Base-by-base conservation (phyloP, 1,140 invertebrate species). In the Lepidurus arcticus region DNA sequence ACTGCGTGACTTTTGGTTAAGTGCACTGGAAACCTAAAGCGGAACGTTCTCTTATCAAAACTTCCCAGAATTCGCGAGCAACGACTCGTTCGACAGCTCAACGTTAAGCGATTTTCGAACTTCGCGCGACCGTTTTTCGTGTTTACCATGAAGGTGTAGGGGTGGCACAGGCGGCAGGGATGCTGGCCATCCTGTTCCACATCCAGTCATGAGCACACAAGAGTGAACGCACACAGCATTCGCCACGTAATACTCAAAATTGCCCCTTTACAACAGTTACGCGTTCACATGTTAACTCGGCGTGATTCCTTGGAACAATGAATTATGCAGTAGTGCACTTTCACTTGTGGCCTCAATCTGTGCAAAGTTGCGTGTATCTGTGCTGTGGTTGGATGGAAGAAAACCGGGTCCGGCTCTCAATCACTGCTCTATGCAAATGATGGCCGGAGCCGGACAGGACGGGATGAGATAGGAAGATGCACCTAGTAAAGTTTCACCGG, bases 71-170 rank as follows among this genome's bases (percentile, higher is more conserved):
- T 34, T 2, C 3, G 0, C 3, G 34, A 34, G 34, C 34, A 34
- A 34, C 34, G 34, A 34, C 34, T 34, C 34, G 34, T 34, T 34
- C 34, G 34, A 3, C 34, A 34, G 34, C 34, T 34, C 34, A 26
- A 34, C 34, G 34, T 34, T 34, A 34, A 34, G 34, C 34, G 34
- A 3, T 34, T 34, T 34, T 34, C 34, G 34, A 34, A 34, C 34
- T 34, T 34, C 34, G 34, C 34, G 34, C 34, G 21, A 65, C 53
- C 53, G 53, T 21, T 13, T 65, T 21, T 65, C 53, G 21, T 65
- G 53, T 65, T 65, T 65, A 65, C 53, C 53, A 65, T 65, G 53
- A 65, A 13, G 53, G 21, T 65, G 53, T 65, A 65, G 53, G 53
- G 53, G 53, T 65, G 21, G 53, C 53, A 65, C 53, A 65, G 53